Evolutionary conservation across 2,888 invertebrate genomes (phyloP).

Genomic region (Lasioglossum pauxillum): DNA sequence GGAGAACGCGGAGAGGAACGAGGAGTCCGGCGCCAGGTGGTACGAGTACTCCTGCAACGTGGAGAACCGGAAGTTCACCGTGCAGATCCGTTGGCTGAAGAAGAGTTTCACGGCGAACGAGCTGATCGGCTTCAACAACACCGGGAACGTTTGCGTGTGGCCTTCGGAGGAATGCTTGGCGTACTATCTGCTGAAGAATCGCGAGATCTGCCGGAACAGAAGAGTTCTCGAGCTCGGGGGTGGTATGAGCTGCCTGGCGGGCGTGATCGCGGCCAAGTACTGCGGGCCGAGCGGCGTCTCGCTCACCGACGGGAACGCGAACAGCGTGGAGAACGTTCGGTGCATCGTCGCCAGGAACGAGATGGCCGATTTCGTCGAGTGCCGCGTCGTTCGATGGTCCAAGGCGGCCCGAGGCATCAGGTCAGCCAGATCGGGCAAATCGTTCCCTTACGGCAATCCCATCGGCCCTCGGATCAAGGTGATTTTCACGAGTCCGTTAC

Average conservation of each 20-base stretch:
- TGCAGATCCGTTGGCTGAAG: constrained; percentile 87
- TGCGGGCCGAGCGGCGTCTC: constrained; percentile 88
- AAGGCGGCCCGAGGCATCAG: constrained; percentile 77
- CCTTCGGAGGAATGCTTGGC: constrained; percentile 92
- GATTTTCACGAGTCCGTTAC: constrained; percentile 11
- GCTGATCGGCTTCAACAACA: constrained; percentile 92
- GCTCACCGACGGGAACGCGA: constrained; percentile 92
- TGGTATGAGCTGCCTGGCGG: constrained; percentile 94
- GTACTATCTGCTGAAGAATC: constrained; percentile 88
- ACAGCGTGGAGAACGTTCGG: constrained; percentile 90
- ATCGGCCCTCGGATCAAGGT: constrained; percentile 43
- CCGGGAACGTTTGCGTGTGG: constrained; percentile 93
- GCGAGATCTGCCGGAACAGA: constrained; percentile 88
- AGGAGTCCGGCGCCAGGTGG: constrained; percentile 84
- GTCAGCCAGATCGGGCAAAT: constrained; percentile 62
- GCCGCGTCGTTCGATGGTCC: constrained; percentile 82
- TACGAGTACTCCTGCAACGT: constrained; percentile 87
- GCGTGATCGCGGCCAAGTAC: constrained; percentile 90
- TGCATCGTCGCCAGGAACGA: constrained; percentile 88
- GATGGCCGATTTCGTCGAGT: constrained; percentile 85
- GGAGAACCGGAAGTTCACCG: constrained; percentile 85
- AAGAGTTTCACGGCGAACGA: constrained; percentile 89
- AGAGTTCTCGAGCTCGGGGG: constrained; percentile 92
- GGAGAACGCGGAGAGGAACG: constrained; percentile 62
- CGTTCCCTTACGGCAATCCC: constrained; percentile 11